phyloP scores from a whole-genome alignment of 2,113 vertebrate species.

The Brevimyrus niger region DNA sequence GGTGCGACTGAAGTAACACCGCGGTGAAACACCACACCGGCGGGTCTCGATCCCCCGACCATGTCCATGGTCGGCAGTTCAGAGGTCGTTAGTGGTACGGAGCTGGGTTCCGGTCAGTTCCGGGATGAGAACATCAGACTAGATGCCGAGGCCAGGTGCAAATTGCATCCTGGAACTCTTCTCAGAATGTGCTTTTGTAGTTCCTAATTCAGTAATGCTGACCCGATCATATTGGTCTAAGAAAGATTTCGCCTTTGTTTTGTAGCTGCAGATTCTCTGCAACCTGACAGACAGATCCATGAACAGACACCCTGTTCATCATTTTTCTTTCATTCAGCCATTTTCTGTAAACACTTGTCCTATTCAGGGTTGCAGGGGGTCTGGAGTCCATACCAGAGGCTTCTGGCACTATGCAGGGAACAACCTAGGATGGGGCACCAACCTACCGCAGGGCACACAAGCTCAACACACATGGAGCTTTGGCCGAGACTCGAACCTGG shows the following conservation, averaged over 20 bases:
- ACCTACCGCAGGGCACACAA: neutral
- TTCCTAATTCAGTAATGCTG: neutral
- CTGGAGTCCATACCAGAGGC: neutral
- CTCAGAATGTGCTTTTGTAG: neutral
- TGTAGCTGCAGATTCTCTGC: neutral
- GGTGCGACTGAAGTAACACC: neutral
- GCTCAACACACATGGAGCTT: neutral
- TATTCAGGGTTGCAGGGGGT: neutral
- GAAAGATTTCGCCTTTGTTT: neutral
- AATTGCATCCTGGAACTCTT: neutral
- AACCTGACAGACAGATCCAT: neutral
- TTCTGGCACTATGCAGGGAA: neutral
- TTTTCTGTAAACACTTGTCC: neutral
- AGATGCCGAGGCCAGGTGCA: neutral
- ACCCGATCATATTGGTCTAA: constrained; percentile 13
- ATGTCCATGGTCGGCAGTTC: neutral
- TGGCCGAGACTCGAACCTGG: neutral
- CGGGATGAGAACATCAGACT: neutral
- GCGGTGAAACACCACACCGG: neutral
- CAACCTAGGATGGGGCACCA: neutral
- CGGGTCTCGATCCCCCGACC: neutral
- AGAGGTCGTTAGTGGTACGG: neutral
- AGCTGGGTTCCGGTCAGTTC: neutral
- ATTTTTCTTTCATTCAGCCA: neutral
- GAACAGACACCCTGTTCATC: neutral